Base-by-base conservation (phyloP, 1,140 invertebrate genomes). In the Orius insidiosus region DNA sequence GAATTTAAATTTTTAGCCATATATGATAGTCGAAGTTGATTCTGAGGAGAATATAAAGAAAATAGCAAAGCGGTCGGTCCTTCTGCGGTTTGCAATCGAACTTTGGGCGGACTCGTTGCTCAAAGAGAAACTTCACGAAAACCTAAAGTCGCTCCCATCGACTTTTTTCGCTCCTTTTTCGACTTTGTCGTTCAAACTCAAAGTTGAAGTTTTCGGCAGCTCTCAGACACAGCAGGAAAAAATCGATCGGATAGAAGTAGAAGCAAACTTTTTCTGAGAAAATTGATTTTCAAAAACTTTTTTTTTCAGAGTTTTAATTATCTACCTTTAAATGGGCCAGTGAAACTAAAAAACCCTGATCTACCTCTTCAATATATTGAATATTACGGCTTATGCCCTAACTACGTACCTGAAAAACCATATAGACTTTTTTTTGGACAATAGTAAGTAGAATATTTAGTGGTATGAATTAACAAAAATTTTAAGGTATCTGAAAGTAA, bases 131-230 rank as follows among this genome's bases (percentile, higher is more conserved):
- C 64, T 90, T 31, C 81, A 87, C 57, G 51, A 64, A 3, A 68
- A 73, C 47, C 63, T 88, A 31, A 72, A 70, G 58, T 52, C 56
- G 32, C 71, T 71, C 50, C 66, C 72, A 1, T 54, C 60, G 46
- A 56, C 68, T 44, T 56, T 71, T 45, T 63, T 75, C 37, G 56
- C 67, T 31, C 55, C 62, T 5, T 72, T 74, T 58, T 68, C 71
- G 50, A 53, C 60, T 15, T 69, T 66, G 51, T 74, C 78, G 6
- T 90, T 86, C 56, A 81, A 80, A 68, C 71, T 92, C n/a, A 71
- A 75, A 51, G 81, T 93, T 9, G 86, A 92, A 63, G 80, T 80
- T 5, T 92, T 86, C 63, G 84, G 85, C 58, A 87, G 80, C 58
- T 83, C 84, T 63, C 78, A 85, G 50, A 69, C 68, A 9, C 76